These are phyloP conservation scores for Danio tinwini DNA, from an alignment of 2,797 vertebrate species.

Conservation along the genomic window DNA sequence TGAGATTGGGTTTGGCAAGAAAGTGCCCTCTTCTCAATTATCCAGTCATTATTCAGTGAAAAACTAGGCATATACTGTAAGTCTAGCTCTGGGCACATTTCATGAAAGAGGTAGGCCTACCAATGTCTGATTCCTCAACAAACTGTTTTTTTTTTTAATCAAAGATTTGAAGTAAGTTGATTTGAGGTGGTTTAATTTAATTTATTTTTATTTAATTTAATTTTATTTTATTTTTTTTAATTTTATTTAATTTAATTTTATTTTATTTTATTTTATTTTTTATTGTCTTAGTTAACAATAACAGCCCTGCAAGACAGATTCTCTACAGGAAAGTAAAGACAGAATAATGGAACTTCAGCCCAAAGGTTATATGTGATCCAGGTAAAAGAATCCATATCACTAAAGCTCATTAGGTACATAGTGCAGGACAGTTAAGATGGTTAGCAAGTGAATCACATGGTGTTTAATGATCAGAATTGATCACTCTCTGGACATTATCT, in stretches of 20 bases:
- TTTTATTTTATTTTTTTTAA: too few species aligned
- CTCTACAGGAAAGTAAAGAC: neutral
- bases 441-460: slow-evolving; percentile 1
- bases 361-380: slow-evolving; percentile 19
- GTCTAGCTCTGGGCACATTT: neutral
- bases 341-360: neutral
- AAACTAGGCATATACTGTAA: neutral
- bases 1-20: too few species aligned
- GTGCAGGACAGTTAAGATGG: neutral
- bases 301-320: neutral
- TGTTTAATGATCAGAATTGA: slow-evolving; percentile 46
- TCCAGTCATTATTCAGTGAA: neutral
- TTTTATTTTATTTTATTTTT: too few species aligned
- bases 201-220: too few species aligned
- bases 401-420: neutral
- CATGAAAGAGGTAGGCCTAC: neutral
- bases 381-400: neutral
- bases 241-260: too few species aligned
- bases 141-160: neutral
- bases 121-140: neutral
- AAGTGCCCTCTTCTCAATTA: neutral
- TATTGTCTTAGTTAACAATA: neutral
- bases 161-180: neutral
- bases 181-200: neutral
- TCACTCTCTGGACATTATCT: slow-evolving; percentile 32